These are phyloP conservation scores for Pipistrellus pipistrellus DNA, from an alignment of 2,797 vertebrate genomes.

Conservation along the genomic window DNA sequence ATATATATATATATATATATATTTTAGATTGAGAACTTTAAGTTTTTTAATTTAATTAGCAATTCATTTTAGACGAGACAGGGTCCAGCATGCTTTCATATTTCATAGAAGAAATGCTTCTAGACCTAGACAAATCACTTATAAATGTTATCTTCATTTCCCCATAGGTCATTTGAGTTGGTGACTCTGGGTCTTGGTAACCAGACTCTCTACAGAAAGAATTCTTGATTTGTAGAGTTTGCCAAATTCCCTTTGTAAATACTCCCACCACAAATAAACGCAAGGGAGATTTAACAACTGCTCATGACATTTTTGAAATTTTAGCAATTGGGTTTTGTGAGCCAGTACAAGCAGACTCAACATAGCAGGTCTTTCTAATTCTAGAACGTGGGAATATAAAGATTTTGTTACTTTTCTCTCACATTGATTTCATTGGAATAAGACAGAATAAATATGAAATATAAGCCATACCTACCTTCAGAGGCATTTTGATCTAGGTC, in stretches of 20 bases:
- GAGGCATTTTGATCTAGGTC: not conserved
- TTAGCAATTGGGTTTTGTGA: not conserved
- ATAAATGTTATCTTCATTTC: slow-evolving; percentile 8
- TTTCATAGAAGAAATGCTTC: slow-evolving; percentile 17
- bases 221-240: not conserved
- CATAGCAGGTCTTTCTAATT: not conserved
- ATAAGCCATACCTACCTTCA: not conserved
- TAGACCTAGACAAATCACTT: slow-evolving; percentile 8
- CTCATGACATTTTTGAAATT: not conserved
- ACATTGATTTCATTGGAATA: not conserved
- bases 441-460: not conserved
- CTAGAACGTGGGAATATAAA: not conserved
- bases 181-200: not conserved
- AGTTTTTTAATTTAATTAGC: not conserved
- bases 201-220: not conserved
- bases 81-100: not conserved
- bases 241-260: not conserved
- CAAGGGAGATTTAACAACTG: not conserved
- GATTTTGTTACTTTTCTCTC: not conserved
- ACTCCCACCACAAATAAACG: not conserved
- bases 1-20: not conserved
- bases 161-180: not conserved
- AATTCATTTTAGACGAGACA: slow-evolving; percentile 16
- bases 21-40: not conserved
- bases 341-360: not conserved